Evolutionary conservation across 2,888 invertebrate genomes (phyloP).

Genomic region (Pardosa pseudoannulata): DNA sequence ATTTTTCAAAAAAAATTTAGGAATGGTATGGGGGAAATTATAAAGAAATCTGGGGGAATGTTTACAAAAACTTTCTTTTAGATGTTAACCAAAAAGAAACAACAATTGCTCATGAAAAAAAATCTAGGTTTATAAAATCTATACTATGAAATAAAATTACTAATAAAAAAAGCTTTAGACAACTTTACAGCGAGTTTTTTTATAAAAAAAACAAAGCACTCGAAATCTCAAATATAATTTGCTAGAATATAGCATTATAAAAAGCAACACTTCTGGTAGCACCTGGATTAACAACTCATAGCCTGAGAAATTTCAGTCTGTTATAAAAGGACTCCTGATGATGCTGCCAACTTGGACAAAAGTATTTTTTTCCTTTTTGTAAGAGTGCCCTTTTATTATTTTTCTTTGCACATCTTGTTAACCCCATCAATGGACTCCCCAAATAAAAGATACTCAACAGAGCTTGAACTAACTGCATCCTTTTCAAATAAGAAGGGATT

Average conservation of each 20-base stretch:
- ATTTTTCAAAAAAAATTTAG: no score
- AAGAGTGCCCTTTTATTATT: background rate
- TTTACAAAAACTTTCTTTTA: no score
- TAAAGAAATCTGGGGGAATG: no score
- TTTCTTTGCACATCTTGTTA: conserved; percentile 47
- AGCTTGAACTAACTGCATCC: conserved; percentile 54
- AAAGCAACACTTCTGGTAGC: background rate
- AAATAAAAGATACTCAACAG: conserved; percentile 64
- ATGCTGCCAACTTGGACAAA: conserved; percentile 13
- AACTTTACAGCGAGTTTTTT: no score
- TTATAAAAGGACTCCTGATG: background rate
- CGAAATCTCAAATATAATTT: background rate
- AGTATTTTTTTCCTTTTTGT: conserved; percentile 1
- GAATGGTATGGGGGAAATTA: no score
- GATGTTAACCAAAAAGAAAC: no score
- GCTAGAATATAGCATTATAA: no score
- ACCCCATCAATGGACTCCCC: conserved; percentile 36
- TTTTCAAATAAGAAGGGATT: conserved; percentile 30
- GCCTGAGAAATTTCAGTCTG: background rate
- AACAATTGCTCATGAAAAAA: no score
- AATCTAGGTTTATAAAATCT: no score
- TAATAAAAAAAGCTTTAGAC: no score
- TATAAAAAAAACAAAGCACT: background rate
- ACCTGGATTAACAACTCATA: background rate
- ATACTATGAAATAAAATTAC: no score